Evolutionary conservation across 2,113 vertebrate genomes (phyloP).

Genomic region (Regulus satrapa): DNA sequence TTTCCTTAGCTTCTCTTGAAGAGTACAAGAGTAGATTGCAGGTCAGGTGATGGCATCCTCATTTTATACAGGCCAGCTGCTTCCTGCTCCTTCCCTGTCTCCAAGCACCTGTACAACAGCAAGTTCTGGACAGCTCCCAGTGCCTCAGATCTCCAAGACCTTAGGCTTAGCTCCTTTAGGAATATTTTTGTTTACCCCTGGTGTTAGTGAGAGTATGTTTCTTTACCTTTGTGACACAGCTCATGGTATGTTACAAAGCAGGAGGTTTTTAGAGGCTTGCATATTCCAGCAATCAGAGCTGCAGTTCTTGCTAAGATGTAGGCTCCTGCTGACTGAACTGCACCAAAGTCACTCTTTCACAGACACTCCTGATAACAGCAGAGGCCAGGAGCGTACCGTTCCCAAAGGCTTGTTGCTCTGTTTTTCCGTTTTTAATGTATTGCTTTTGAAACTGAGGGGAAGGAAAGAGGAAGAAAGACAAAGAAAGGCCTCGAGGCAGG

Average conservation of each 20-base stretch:
- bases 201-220: slow-evolving; percentile 29
- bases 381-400: slow-evolving; percentile 2
- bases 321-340: not conserved
- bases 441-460: slow-evolving; percentile 30
- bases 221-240: slow-evolving; percentile 2
- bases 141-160: not conserved
- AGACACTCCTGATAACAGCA: not conserved
- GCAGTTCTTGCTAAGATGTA: slow-evolving; percentile 19
- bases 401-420: slow-evolving; percentile 22
- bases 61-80: not conserved
- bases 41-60: not conserved
- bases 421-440: slow-evolving; percentile 24
- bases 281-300: not conserved
- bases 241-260: not conserved
- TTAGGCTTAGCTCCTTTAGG: not conserved
- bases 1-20: slow-evolving; percentile 9
- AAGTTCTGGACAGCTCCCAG: not conserved
- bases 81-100: not conserved
- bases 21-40: not conserved
- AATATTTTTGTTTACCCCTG: not conserved
- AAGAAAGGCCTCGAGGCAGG: slow-evolving; percentile 32
- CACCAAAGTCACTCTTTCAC: slow-evolving; percentile 9
- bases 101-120: not conserved
- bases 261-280: not conserved
- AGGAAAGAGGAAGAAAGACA: not conserved